These are phyloP conservation scores for Brotula barbata DNA, from an alignment of 2,797 vertebrate species.

Conservation along the genomic window DNA sequence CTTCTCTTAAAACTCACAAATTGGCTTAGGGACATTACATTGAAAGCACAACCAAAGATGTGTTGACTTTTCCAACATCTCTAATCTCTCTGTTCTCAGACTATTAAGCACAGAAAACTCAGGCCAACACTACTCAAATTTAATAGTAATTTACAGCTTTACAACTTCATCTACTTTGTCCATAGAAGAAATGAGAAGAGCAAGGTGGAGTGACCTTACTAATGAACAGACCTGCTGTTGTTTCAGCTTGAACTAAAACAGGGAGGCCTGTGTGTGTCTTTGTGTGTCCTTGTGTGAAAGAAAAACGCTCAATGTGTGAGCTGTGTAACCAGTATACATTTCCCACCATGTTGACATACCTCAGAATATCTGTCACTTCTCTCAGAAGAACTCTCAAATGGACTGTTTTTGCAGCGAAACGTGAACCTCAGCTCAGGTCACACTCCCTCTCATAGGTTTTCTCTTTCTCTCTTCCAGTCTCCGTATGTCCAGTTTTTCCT, in stretches of 20 bases:
- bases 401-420: constrained; percentile 67
- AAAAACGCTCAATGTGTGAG: constrained; percentile 42
- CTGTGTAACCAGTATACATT: constrained; percentile 34
- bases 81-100: constrained; percentile 21
- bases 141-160: too few relatives aligned
- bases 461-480: constrained; percentile 40
- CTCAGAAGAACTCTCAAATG: constrained; percentile 32
- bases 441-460: constrained; percentile 52
- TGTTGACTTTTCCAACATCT: constrained; percentile 35
- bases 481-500: constrained; percentile 37
- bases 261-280: constrained; percentile 36
- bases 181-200: constrained; percentile 4
- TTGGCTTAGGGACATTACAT: constrained; percentile 12
- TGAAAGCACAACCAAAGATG: constrained; percentile 40
- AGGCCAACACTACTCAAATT: too few relatives aligned
- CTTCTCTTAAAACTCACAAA: constrained; percentile 35
- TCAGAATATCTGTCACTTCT: constrained; percentile 66
- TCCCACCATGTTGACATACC: constrained; percentile 66
- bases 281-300: constrained; percentile 31
- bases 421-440: constrained; percentile 59
- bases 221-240: constrained; percentile 47
- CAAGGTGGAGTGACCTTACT: constrained; percentile 8
- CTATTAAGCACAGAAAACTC: too few relatives aligned
- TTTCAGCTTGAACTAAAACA: constrained; percentile 58
- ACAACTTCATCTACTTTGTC: constrained; percentile 8